phyloP scores from a whole-genome alignment of 2,797 vertebrate genomes.

The Salmo trutta region DNA sequence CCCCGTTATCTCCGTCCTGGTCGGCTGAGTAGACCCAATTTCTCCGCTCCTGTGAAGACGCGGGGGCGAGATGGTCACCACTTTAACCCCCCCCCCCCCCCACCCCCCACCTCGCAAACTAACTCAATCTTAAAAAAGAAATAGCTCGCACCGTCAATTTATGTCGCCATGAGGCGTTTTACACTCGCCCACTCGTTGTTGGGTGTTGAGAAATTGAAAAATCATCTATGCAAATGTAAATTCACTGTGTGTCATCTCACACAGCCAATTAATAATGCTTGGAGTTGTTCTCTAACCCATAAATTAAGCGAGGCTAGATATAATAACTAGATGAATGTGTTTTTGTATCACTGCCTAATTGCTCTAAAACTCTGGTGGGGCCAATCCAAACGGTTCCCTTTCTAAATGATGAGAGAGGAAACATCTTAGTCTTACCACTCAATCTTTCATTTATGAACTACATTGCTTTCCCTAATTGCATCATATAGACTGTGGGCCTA shows the following conservation, averaged over 20 bases:
- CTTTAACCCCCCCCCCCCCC: not conserved
- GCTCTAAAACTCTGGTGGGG: slow-evolving; percentile 71
- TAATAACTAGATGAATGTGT: slow-evolving; percentile 81
- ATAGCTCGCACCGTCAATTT: slow-evolving; percentile 52
- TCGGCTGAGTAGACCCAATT: slow-evolving; percentile 72
- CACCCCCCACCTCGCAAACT: too few species aligned
- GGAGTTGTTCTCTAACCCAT: slow-evolving; percentile 63
- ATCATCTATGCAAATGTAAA: slow-evolving; percentile 80
- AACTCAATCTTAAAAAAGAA: slow-evolving; percentile 43
- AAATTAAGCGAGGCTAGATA: slow-evolving; percentile 78
- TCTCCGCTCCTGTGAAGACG: slow-evolving; percentile 59
- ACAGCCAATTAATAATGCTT: slow-evolving; percentile 77
- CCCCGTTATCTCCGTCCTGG: slow-evolving; percentile 61
- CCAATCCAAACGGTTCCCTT: slow-evolving; percentile 53
- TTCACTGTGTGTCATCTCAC: slow-evolving; percentile 70
- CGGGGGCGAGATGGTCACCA: slow-evolving; percentile 56
- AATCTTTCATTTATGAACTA: slow-evolving; percentile 61
- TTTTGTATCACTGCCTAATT: slow-evolving; percentile 80
- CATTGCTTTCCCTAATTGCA: slow-evolving; percentile 2
- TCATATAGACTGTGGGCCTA: slow-evolving; percentile 5
- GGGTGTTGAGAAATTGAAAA: slow-evolving; percentile 74
- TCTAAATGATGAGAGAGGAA: slow-evolving; percentile 64
- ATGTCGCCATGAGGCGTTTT: slow-evolving; percentile 50
- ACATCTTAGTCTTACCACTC: slow-evolving; percentile 34
- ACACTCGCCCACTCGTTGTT: slow-evolving; percentile 61